Base-by-base conservation (phyloP, 2,797 vertebrate species). In the Sebastes minor region DNA sequence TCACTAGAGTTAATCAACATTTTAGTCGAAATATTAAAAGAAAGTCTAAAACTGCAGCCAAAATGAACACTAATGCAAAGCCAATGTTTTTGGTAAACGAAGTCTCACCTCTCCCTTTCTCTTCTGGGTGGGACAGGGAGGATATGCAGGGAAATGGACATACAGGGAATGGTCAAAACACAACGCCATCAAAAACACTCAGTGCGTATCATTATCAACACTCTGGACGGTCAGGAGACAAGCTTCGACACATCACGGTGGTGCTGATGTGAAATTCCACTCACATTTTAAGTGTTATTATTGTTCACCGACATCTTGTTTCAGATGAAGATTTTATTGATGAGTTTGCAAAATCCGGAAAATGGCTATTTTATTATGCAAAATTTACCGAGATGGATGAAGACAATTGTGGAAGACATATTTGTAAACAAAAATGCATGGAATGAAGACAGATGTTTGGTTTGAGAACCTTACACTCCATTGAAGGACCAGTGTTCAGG, bases 91-190 rank as follows among this genome's bases (percentile, higher is more conserved):
- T 64, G 82, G 82, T 78, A 69, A 91, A 86, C 85, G 53, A 80
- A 64, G 84, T 89, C 94, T 95, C 94, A 95, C 94, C 94, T 95
- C 90, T 79, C 84, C 82, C 92, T 92, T 78, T 91, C 93, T 89
- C 92, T 66, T 95, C 94, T 95, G 93, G 87, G 75, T 42, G 25
- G 76, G 83, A 86, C 80, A 71, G 89, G 72, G 87, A 80, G 82
- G 78, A 75, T 56, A 73, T 78, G 90, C 33, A 85, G 80, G 81
- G 86, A 88, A 87, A 89, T 5, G 86, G 78, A 89, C 86, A 92
- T 78, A 94, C 87, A 91, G 91, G 91, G 82, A 86, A 85, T 81
- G 91, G 91, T 93, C 92, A 93, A 88, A 91, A 90, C 81, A 92
- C 88, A 91, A 66, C 32, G 78, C 65, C 81, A 89, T 75, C 75